Evolutionary conservation across 1,140 invertebrate genomes (phyloP).

Genomic region (Gryon sp.): DNA sequence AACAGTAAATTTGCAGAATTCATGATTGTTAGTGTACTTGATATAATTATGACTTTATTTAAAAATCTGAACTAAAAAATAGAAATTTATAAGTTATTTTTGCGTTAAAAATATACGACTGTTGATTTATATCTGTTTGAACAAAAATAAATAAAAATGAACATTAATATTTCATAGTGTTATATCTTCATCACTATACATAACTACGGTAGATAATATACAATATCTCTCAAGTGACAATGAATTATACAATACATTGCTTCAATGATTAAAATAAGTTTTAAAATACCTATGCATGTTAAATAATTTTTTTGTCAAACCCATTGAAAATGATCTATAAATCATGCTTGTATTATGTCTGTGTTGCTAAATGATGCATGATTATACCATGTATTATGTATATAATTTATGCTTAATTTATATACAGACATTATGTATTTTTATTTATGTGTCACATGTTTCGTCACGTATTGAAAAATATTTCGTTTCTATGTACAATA

Average conservation of each 20-base stretch:
- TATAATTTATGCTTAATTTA: constrained; percentile 30
- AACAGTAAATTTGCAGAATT: no score
- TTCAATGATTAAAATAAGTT: neutral
- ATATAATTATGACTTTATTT: no score
- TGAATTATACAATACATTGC: constrained; percentile 23
- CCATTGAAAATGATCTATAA: constrained; percentile 19
- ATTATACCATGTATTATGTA: constrained; percentile 11
- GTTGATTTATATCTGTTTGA: no score
- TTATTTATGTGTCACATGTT: constrained; percentile 3
- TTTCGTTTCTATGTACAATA: constrained; percentile 4
- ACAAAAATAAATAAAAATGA: no score
- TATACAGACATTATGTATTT: constrained; percentile 12
- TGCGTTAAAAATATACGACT: no score
- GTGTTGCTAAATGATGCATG: constrained; percentile 7
- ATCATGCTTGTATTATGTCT: constrained; percentile 9
- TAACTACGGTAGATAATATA: constrained; percentile 1
- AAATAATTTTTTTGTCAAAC: constrained; percentile 8
- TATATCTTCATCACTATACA: neutral
- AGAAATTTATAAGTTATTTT: no score
- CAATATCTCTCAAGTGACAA: constrained; percentile 7
- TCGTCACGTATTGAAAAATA: constrained; percentile 5
- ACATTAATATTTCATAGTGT: neutral
- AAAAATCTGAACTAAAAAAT: no score
- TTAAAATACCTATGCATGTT: neutral
- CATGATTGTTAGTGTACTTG: no score